These are phyloP conservation scores for Calephelis virginiensis DNA, from an alignment of 1,140 invertebrate species.

Conservation along the genomic window DNA sequence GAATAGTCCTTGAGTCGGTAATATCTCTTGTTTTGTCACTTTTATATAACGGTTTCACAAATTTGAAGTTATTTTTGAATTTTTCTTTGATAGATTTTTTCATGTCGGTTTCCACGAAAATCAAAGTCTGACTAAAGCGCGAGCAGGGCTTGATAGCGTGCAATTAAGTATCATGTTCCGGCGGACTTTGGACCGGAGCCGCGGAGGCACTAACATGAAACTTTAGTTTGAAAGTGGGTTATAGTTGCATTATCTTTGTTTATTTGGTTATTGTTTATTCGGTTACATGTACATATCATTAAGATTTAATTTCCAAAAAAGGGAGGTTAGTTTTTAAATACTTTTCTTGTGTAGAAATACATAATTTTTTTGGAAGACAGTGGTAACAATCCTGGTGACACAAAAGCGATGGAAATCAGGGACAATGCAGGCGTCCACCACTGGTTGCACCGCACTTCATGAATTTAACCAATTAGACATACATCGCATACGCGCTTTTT, in stretches of 20 bases:
- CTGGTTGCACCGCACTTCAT: too few relatives aligned
- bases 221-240: slow-evolving; percentile 40
- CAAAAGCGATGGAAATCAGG: too few relatives aligned
- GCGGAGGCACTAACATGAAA: slow-evolving; percentile 22
- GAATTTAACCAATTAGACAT: too few relatives aligned
- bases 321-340: too few relatives aligned
- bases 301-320: too few relatives aligned
- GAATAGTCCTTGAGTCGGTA: slow-evolving; percentile 35
- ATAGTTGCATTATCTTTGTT: slow-evolving; percentile 30
- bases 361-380: too few relatives aligned
- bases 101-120: slow-evolving; percentile 40
- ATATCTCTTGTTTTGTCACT: slow-evolving; percentile 42
- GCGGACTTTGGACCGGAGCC: slow-evolving; percentile 10
- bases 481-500: too few relatives aligned
- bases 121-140: slow-evolving; percentile 40
- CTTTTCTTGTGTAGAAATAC: too few relatives aligned
- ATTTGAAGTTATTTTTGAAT: slow-evolving; percentile 52
- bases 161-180: slow-evolving; percentile 26
- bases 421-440: too few relatives aligned
- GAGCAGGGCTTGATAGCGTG: slow-evolving; percentile 39
- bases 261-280: slow-evolving; percentile 6
- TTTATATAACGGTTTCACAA: slow-evolving; percentile 59
- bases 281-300: too few relatives aligned
- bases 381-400: too few relatives aligned
- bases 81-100: slow-evolving; percentile 42